A percentile compares a stretch with the other conserved stretches of the same genome.
These are phyloP conservation scores for Carcinoscorpius rotundicauda DNA, from an alignment of 1,140 invertebrate species.

Conservation along the genomic window DNA sequence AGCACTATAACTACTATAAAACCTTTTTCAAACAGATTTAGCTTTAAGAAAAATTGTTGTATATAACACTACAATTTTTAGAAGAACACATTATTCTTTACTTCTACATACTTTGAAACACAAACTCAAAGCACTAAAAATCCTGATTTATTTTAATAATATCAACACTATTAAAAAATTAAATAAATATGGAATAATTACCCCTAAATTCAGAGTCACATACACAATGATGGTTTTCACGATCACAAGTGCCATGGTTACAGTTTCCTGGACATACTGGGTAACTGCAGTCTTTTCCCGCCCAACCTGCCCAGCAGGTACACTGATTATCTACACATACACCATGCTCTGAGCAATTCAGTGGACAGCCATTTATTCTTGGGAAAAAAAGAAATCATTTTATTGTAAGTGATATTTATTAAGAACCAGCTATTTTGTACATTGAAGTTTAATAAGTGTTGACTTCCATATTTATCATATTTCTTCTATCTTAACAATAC, in stretches of 20 bases:
- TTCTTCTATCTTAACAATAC: no score
- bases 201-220: slow-evolving; percentile 46
- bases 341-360: slow-evolving; percentile 54
- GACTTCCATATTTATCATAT: no score
- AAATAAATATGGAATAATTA: slow-evolving; percentile 25
- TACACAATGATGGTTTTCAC: slow-evolving; percentile 44
- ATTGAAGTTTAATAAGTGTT: no score
- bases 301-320: slow-evolving; percentile 64
- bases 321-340: slow-evolving; percentile 65
- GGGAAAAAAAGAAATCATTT: not conserved
- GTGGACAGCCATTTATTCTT: slow-evolving; percentile 41
- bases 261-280: slow-evolving; percentile 75
- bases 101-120: no score
- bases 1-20: no score
- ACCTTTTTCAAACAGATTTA: no score
- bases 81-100: no score
- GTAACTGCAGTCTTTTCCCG: slow-evolving; percentile 68
- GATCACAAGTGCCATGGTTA: slow-evolving; percentile 44
- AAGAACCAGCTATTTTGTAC: no score
- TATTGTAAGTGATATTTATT: no score
- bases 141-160: slow-evolving; percentile 3
- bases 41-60: no score
- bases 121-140: no score
- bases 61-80: no score
- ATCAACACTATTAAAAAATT: not conserved